Percentiles rank a stretch among this genome's conserved stretches.
phyloP scores from a whole-genome alignment of 2,113 vertebrate genomes.

The Leptobrachium leishanense region DNA sequence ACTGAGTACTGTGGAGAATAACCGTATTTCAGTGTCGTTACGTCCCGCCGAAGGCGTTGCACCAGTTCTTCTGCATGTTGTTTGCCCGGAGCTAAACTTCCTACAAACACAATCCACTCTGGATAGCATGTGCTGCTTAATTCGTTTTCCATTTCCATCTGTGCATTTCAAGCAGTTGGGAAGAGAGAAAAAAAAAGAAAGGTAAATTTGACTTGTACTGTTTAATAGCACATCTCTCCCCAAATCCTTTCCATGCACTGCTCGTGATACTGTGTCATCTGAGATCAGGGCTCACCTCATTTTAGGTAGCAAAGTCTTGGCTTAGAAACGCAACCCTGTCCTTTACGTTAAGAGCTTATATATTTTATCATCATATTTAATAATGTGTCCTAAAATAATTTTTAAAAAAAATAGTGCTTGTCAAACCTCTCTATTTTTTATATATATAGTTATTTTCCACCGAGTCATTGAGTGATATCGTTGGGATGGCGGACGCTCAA shows the following conservation, averaged over 20 bases:
- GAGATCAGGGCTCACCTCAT: not conserved
- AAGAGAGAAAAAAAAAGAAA: not conserved
- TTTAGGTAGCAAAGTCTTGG: not conserved
- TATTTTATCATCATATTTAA: not conserved
- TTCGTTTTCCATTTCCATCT: conserved; percentile 31
- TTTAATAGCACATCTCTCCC: conserved; percentile 3
- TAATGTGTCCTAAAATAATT: not conserved
- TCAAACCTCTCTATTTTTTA: not conserved
- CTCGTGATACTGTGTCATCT: not conserved
- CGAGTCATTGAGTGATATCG: not conserved
- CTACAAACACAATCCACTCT: conserved; percentile 34
- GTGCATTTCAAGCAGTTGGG: conserved; percentile 12
- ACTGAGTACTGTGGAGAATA: conserved; percentile 31
- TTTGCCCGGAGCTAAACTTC: conserved; percentile 41
- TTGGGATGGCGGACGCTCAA: not conserved
- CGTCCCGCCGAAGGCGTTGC: conserved; percentile 22
- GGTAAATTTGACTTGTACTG: not conserved
- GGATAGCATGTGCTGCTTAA: conserved; percentile 40
- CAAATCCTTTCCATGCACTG: not conserved
- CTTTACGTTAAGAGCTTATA: not conserved
- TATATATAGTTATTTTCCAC: too few species aligned
- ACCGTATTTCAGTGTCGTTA: conserved; percentile 34
- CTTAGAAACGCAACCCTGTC: not conserved
- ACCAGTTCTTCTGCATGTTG: conserved; percentile 39
- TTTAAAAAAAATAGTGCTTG: too few species aligned